phyloP scores from a whole-genome alignment of 2,797 vertebrate species.

The Pantherophis alleghaniensis region DNA sequence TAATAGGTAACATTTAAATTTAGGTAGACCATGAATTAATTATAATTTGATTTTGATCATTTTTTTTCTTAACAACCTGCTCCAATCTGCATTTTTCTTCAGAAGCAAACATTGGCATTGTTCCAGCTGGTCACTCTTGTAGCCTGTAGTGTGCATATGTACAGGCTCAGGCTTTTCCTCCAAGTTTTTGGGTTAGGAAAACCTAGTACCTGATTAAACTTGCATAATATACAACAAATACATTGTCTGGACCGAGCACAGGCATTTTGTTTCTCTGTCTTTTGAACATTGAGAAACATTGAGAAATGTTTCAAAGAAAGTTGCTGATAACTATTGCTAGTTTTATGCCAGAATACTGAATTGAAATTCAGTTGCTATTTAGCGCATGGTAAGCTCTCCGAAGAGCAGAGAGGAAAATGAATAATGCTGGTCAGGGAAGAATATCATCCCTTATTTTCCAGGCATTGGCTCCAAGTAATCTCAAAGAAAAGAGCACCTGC shows the following conservation, averaged over 20 bases:
- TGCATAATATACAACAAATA: constrained; percentile 28
- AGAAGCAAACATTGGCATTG: background rate
- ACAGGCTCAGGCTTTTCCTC: background rate
- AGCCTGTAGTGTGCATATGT: too few species aligned
- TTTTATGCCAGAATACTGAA: constrained; percentile 3
- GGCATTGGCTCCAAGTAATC: constrained; percentile 53
- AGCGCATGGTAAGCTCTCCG: constrained; percentile 29
- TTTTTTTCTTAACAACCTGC: background rate
- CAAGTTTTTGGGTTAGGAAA: background rate
- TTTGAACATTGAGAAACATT: background rate
- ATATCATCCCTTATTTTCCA: constrained; percentile 47
- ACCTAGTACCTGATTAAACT: background rate
- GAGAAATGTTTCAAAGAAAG: constrained; percentile 9
- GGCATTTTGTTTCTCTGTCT: constrained; percentile 27
- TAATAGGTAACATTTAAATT: background rate
- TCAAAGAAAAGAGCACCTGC: constrained; percentile 56
- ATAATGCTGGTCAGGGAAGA: constrained; percentile 57
- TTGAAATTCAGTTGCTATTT: constrained; percentile 34
- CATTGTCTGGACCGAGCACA: background rate
- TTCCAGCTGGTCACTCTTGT: background rate
- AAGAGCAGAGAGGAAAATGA: constrained; percentile 37
- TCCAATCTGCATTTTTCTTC: background rate
- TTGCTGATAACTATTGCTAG: constrained; percentile 14
- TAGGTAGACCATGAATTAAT: background rate
- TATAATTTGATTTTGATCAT: background rate